A percentile compares a stretch with the other conserved stretches of the same genome.
Evolutionary conservation across 2,797 vertebrate species (phyloP).

Genomic region (Pipistrellus nathusii): DNA sequence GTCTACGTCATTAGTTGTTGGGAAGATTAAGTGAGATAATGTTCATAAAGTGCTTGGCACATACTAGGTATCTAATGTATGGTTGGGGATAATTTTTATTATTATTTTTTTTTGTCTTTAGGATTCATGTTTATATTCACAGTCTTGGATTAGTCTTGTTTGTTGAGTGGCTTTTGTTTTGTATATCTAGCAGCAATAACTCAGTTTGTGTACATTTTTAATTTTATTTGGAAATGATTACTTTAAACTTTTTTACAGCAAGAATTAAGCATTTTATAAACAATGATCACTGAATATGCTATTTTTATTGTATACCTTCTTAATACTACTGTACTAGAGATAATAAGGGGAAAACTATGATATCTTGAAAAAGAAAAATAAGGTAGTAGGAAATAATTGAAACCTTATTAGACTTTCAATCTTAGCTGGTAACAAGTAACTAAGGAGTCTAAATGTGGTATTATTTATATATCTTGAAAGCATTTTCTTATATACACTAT

Average conservation of each 20-base stretch:
- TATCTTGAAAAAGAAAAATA: conserved; percentile 47
- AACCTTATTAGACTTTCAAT: conserved; percentile 56
- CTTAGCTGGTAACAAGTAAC: conserved; percentile 1
- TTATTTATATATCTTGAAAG: conserved; percentile 1
- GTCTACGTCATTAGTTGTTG: neutral
- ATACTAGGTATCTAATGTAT: neutral
- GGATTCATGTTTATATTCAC: conserved; percentile 7
- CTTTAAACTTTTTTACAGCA: conserved; percentile 33
- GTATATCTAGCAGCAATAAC: conserved; percentile 10
- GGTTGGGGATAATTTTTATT: neutral
- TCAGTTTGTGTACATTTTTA: conserved; percentile 31
- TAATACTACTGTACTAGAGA: neutral
- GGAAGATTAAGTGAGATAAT: conserved; percentile 15
- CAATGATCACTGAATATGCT: neutral
- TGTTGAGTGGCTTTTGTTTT: conserved; percentile 15
- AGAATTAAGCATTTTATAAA: conserved; percentile 53
- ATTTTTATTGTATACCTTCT: conserved; percentile 13
- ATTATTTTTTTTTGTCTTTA: neutral
- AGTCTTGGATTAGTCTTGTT: conserved; percentile 20
- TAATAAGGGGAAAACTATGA: conserved; percentile 10
- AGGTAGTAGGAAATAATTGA: conserved; percentile 24
- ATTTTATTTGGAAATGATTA: conserved; percentile 57
- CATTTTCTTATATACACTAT: conserved; percentile 4
- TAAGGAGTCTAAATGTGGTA: neutral
- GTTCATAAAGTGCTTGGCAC: conserved; percentile 21